phyloP scores from a whole-genome alignment of 2,113 vertebrate genomes.

The Triplophysa dalaica region DNA sequence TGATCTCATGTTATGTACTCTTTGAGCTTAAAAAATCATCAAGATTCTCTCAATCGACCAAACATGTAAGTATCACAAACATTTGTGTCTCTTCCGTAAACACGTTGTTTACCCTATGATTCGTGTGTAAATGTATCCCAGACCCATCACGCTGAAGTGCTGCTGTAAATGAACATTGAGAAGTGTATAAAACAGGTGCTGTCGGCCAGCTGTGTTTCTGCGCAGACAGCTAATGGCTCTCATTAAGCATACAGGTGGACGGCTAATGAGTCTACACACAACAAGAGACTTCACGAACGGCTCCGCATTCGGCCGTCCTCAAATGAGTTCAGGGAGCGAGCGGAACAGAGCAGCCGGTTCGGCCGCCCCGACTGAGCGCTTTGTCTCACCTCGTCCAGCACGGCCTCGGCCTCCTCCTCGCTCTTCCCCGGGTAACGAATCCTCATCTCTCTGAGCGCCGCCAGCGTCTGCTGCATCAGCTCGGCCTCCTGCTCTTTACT shows the following conservation, averaged over 20 bases:
- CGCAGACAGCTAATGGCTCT: conserved; percentile 66
- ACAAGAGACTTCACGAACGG: background rate
- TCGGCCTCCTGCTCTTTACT: conserved; percentile 89
- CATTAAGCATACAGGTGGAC: conserved; percentile 70
- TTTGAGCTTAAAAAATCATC: too few relatives aligned
- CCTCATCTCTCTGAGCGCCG: conserved; percentile 87
- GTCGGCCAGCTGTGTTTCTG: conserved; percentile 65
- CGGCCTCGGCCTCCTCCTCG: conserved; percentile 87
- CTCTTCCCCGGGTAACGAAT: conserved; percentile 93
- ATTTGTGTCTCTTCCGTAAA: conserved; percentile 4
- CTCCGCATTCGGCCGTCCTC: conserved; percentile 20
- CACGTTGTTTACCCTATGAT: conserved; percentile 1
- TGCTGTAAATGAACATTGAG: conserved; percentile 45
- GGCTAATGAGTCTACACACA: conserved; percentile 49
- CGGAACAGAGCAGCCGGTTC: conserved; percentile 23
- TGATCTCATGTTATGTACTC: too few relatives aligned
- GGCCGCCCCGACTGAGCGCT: conserved; percentile 14
- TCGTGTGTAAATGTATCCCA: conserved; percentile 22
- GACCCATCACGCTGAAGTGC: conserved; percentile 8
- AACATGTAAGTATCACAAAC: background rate
- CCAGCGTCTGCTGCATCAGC: conserved; percentile 86
- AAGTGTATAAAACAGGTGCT: conserved; percentile 65
- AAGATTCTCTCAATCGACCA: too few relatives aligned
- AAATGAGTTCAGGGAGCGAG: conserved; percentile 49
- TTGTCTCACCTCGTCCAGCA: conserved; percentile 85